Base-by-base conservation (phyloP, 1,140 invertebrate species). In the Drosophila fuyamai region DNA sequence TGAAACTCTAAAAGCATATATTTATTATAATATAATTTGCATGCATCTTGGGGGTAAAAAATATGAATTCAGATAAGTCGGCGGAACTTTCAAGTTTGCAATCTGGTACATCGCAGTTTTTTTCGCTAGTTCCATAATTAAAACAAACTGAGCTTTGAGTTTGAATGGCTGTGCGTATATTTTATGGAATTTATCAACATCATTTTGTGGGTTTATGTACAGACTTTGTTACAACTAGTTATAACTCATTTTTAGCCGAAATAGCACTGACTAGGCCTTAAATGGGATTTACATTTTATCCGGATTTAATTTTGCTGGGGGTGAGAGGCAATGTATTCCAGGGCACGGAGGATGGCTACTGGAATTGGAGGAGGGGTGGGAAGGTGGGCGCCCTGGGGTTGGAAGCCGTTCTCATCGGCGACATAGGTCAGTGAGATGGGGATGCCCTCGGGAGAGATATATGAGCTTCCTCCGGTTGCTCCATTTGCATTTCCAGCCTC, bases 361-460 rank as follows among this genome's bases (percentile, higher is more conserved):
- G 92, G 92, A 6, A 92, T 80, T 61, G 90, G 93, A 62, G 93
- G 93, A 13, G 93, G 92, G 18, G 93, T 93, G 14, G 94, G 94
- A 41, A 94, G 55, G 85, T 94, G 94, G 14, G 81, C 92, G 18
- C 94, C 94, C 5, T 55, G 35, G 6, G 94, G 93, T 55, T 92
- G 91, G 85, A 78, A 93, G 7, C 93, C 93, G 40, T 93, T 92
- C 70, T 94, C 93, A 72, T 94, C 94, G 60, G 94, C 94, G 13
- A 91, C 58, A 57, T 94, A 94, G 35, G 53, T 75, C 13, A 94
- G 48, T 3, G 43, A 4, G 40, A 91, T 74, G 5, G 32, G 74
- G 7, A 57, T 48, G 29, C 92, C 92, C 16, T 93, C 93, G 8
- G 81, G 88, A 0, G 75, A 57, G 7, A 73, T 46, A 35, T 58